phyloP scores from a whole-genome alignment of 2,113 vertebrate genomes.

The Aplodontia rufa region DNA sequence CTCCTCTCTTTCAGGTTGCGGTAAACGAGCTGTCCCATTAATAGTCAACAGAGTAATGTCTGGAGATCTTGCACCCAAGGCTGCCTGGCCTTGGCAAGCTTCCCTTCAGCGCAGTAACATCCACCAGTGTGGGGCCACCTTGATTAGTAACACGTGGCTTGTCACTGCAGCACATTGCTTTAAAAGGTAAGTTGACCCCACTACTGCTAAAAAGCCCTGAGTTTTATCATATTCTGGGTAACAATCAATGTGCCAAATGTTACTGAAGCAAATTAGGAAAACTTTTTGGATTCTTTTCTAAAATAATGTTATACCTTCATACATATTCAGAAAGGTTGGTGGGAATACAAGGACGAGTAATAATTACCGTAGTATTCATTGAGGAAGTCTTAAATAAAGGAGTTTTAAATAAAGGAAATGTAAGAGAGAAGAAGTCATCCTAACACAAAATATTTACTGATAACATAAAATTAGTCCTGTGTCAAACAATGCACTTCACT shows the following conservation, averaged over 20 bases:
- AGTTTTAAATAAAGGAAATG: neutral
- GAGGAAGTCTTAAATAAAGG: neutral
- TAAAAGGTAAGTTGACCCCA: slow-evolving; percentile 80
- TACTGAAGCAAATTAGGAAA: slow-evolving; percentile 19
- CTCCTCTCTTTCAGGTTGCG: slow-evolving; percentile 83
- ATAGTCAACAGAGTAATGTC: slow-evolving; percentile 88
- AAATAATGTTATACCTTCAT: neutral
- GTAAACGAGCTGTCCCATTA: slow-evolving; percentile 80
- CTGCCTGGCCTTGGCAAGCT: slow-evolving; percentile 96
- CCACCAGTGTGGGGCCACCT: slow-evolving; percentile 93
- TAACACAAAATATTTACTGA: neutral
- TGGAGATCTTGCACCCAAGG: slow-evolving; percentile 84
- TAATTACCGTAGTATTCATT: neutral
- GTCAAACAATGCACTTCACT: neutral
- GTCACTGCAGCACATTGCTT: slow-evolving; percentile 96
- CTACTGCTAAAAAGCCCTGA: neutral
- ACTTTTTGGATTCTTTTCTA: slow-evolving; percentile 23
- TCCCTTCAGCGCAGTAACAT: slow-evolving; percentile 89
- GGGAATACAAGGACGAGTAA: neutral
- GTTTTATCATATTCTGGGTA: neutral
- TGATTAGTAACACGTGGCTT: slow-evolving; percentile 92
- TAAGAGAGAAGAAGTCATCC: neutral
- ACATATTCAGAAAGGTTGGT: neutral
- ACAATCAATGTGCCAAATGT: neutral
- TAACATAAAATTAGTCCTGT: neutral